These are phyloP conservation scores for Diachasma alloeum DNA, from an alignment of 1,140 invertebrate genomes.

Conservation along the genomic window DNA sequence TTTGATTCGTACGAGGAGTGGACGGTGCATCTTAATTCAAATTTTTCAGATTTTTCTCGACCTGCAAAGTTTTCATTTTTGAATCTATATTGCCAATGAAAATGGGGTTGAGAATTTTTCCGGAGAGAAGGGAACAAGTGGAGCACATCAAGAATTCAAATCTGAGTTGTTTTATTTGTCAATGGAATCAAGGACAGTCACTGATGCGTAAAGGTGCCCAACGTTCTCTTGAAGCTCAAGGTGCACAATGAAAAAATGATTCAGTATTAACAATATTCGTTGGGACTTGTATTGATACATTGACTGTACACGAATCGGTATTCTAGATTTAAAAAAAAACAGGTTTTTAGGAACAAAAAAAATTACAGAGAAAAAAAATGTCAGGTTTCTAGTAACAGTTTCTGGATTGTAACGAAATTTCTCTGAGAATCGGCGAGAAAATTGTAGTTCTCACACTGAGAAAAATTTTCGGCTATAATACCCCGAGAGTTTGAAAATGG, in stretches of 20 bases:
- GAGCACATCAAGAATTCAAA: constrained; percentile 6
- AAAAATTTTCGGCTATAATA: too few species aligned
- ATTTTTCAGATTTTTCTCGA: too few species aligned
- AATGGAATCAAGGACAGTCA: constrained; percentile 21
- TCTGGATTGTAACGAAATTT: too few species aligned
- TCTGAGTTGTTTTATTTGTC: constrained; percentile 1
- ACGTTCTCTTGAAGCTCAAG: background rate
- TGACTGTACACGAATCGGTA: background rate
- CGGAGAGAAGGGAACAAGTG: background rate
- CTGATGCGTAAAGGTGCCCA: constrained; percentile 2
- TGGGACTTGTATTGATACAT: background rate
- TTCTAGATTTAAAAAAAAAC: too few species aligned
- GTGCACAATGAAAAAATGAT: background rate
- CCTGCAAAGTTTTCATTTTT: background rate
- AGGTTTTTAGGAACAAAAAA: too few species aligned
- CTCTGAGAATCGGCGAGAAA: too few species aligned
- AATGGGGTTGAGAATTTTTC: background rate
- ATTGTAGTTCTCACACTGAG: too few species aligned
- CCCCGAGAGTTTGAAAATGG: too few species aligned
- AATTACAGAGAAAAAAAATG: too few species aligned
- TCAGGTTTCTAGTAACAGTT: too few species aligned
- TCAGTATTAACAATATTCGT: background rate
- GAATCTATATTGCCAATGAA: background rate
- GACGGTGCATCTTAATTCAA: too few species aligned
- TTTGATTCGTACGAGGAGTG: too few species aligned